Percentiles rank a stretch among this genome's conserved stretches.
phyloP scores from a whole-genome alignment of 2,797 vertebrate species.

The Hoplostethus mediterraneus region DNA sequence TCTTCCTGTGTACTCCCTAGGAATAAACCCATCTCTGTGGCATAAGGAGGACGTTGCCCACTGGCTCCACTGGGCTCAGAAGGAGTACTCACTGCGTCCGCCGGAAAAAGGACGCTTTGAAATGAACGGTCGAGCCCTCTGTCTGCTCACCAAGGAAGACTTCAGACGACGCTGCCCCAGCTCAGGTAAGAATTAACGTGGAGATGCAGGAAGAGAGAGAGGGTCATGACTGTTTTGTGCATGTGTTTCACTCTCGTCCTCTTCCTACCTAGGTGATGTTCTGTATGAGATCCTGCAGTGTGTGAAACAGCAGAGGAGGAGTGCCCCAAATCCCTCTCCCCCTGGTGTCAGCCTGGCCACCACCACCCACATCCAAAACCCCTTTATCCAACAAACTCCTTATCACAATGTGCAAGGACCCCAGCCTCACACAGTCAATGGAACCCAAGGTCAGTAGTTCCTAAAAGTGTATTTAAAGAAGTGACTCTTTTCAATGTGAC shows the following conservation, averaged over 20 bases:
- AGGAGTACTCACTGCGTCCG: conserved; percentile 88
- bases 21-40: conserved; percentile 94
- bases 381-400: conserved; percentile 20
- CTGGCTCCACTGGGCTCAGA: conserved; percentile 94
- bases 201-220: background rate
- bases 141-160: conserved; percentile 94
- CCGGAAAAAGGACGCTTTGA: conserved; percentile 85
- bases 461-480: background rate
- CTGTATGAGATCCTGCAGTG: conserved; percentile 93
- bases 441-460: conserved; percentile 53
- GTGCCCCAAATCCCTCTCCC: conserved; percentile 32
- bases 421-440: conserved; percentile 18
- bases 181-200: conserved; percentile 84
- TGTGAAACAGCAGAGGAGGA: conserved; percentile 89
- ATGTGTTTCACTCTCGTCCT: background rate
- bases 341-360: background rate
- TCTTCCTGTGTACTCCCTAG: conserved; percentile 68
- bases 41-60: conserved; percentile 91
- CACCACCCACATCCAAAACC: conserved; percentile 26
- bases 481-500: no score
- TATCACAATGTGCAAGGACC: conserved; percentile 50
- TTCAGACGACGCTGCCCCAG: conserved; percentile 90
- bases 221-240: background rate
- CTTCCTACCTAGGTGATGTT: conserved; percentile 88
- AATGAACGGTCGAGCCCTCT: conserved; percentile 93